Evolutionary conservation across 2,888 invertebrate species (phyloP), one percentile per base, ranked within the genome.

Genomic region (Andricus curvator): DNA sequence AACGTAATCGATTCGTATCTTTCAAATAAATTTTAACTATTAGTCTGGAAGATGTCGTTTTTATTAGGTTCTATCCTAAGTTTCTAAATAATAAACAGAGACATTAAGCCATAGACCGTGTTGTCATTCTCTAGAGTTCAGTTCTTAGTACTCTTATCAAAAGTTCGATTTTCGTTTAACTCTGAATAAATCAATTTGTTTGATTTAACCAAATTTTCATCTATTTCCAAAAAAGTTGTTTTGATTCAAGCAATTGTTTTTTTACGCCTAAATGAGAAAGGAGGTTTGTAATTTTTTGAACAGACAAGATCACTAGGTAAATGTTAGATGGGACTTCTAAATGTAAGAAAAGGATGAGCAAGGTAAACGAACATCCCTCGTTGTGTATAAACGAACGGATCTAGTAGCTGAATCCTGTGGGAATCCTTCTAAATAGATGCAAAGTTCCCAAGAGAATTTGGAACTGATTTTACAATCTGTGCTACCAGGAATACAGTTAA

Each of bases 351-450:
- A 48, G 70, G 48, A n/a, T 70, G 25, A 48, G 22, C 44, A 33
- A 51, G 25, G 48, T 51, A 51, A 44, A 70, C 17, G 29, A 70
- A 70, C 29, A 48, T 70, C 22, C 13, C 51, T 70, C 29, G 20
- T 70, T 29, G 51, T 51, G 20, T 29, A 70, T 51, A 70, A 48
- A 70, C 48, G 25, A 70, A 51, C 29, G 20, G 48, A 48, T 48
- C 25, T 25, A 11, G 51, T 51, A 70, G 29, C 48, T 48, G 48
- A 48, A 68, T 70, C 48, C 70, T 51, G 20, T 4, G 70, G 29
- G 70, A 70, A 70, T 70, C 29, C 29, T 29, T 20, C 51, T 70
- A 29, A 70, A 70, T 20, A 70, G 70, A 29, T 29, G 25, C 70
- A 20, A 29, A 29, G 48, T 17, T 29, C 70, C 25, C 70, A 25